Evolutionary conservation across 2,797 vertebrate genomes (phyloP).

Genomic region (Tenualosa thibaudeaui): DNA sequence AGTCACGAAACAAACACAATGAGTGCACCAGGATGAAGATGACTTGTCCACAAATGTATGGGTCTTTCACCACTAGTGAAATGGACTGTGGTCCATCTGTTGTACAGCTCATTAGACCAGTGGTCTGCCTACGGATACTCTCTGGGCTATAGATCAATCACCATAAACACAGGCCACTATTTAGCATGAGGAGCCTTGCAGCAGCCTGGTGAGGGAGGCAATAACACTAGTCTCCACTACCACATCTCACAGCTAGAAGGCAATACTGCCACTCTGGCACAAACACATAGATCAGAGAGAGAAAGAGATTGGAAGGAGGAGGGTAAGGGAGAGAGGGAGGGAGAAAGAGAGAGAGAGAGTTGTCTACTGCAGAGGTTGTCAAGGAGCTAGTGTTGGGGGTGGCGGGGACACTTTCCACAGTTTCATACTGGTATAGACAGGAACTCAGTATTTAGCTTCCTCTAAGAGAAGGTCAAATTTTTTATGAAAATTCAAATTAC

Average conservation of each 20-base stretch:
- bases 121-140: background rate
- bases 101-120: background rate
- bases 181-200: background rate
- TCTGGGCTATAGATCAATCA: slow-evolving; percentile 21
- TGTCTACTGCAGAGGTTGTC: background rate
- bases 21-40: background rate
- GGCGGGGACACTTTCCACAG: too few species aligned
- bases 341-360: background rate
- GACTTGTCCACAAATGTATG: slow-evolving; percentile 14
- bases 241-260: background rate
- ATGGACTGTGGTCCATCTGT: slow-evolving; percentile 24
- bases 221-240: background rate
- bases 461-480: too few species aligned
- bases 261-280: background rate
- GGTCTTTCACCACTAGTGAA: background rate
- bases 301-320: background rate
- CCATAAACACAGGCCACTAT: slow-evolving; percentile 1
- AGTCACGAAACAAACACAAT: background rate
- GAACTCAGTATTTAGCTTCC: too few species aligned
- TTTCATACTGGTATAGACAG: too few species aligned
- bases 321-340: background rate
- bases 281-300: background rate
- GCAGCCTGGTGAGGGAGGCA: background rate
- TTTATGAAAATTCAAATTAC: background rate
- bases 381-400: background rate